phyloP scores from a whole-genome alignment of 2,888 invertebrate genomes.

The Apodemia duryi region DNA sequence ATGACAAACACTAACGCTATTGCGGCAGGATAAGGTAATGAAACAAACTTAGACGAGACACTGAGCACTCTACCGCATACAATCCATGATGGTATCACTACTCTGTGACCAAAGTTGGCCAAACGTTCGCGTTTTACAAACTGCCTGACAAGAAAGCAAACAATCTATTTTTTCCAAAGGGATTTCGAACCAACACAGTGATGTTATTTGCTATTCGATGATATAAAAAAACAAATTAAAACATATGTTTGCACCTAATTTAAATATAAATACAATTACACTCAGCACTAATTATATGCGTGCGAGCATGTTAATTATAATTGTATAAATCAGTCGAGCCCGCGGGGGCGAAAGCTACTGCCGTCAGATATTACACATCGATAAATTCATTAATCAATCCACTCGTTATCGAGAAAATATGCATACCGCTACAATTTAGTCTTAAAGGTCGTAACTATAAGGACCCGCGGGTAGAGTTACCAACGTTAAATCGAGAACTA shows the following conservation, averaged over 20 bases:
- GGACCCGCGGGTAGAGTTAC: not conserved
- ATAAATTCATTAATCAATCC: slow-evolving; percentile 60
- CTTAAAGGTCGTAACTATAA: not conserved
- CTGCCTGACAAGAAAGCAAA: not conserved
- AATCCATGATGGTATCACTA: not conserved
- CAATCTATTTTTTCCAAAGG: not conserved
- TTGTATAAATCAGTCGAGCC: slow-evolving; percentile 41
- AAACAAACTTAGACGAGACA: no score
- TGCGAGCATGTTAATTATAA: slow-evolving; percentile 30
- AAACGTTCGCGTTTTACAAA: not conserved
- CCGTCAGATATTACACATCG: slow-evolving; percentile 44
- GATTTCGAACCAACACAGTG: not conserved
- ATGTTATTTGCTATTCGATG: no score
- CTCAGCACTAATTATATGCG: slow-evolving; percentile 27
- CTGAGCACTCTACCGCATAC: no score
- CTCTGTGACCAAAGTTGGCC: not conserved
- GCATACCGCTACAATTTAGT: slow-evolving; percentile 25
- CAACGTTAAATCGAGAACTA: not conserved
- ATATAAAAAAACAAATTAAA: no score
- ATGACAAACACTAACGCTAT: no score
- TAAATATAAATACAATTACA: slow-evolving; percentile 22
- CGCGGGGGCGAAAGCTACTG: slow-evolving; percentile 60
- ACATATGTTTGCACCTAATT: not conserved
- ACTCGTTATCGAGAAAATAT: slow-evolving; percentile 8
- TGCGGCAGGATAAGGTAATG: no score